Evolutionary conservation across 64 coral and sea anemone species (phyloP).

Genomic region (Montipora capricornis): DNA sequence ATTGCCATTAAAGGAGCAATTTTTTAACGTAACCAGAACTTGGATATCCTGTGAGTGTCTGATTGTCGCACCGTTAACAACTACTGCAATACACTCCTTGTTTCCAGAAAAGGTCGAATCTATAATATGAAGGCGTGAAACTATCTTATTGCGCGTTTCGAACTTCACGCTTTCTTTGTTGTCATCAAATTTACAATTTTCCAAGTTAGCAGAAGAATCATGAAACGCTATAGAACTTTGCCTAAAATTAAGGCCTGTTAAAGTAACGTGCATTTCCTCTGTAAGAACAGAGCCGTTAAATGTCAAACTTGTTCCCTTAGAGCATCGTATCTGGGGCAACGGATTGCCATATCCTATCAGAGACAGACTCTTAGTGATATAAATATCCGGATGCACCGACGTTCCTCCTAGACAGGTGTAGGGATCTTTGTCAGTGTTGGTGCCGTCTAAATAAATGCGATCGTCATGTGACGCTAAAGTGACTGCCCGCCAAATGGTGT

Average conservation of each 20-base stretch:
- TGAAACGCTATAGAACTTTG: background rate
- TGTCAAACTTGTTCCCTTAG: slow-evolving; percentile 15
- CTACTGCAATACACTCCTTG: slow-evolving; percentile 21
- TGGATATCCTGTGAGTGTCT: too few relatives aligned
- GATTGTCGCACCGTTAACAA: too few relatives aligned
- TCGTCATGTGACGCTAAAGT: background rate
- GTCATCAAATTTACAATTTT: slow-evolving; percentile 9
- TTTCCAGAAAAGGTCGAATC: slow-evolving; percentile 34
- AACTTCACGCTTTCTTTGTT: slow-evolving; percentile 3
- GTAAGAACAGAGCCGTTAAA: slow-evolving; percentile 3
- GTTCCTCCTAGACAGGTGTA: slow-evolving; percentile 52
- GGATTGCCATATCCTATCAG: slow-evolving; percentile 55
- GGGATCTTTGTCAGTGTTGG: slow-evolving; percentile 39
- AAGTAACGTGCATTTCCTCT: background rate
- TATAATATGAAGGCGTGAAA: background rate
- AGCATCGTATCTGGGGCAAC: slow-evolving; percentile 35
- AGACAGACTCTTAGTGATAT: slow-evolving; percentile 49
- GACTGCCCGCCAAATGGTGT: slow-evolving; percentile 64
- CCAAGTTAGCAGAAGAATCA: slow-evolving; percentile 16
- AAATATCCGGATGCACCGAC: slow-evolving; percentile 51
- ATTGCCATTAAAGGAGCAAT: too few relatives aligned
- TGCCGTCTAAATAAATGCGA: slow-evolving; percentile 65
- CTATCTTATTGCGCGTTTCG: background rate
- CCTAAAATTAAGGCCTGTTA: background rate
- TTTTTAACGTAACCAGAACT: too few relatives aligned